These are phyloP conservation scores for Pseudomyrmex pallidus DNA, from an alignment of 1,140 invertebrate species.

Conservation along the genomic window DNA sequence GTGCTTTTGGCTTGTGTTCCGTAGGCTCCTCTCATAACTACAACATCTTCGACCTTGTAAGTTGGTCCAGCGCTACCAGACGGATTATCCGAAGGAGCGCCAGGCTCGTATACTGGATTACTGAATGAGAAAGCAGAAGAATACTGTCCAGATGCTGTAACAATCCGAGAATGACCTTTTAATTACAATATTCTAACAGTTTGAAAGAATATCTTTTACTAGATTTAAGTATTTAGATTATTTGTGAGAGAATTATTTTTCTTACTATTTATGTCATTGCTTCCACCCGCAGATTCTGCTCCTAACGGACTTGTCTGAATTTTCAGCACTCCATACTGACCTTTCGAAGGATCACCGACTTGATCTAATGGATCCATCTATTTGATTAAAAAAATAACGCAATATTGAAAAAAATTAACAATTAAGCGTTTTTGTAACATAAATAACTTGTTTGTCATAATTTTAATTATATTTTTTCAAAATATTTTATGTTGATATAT, in stretches of 20 bases:
- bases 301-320: constrained; percentile 85
- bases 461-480: background rate
- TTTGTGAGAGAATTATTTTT: background rate
- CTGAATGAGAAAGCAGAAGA: constrained; percentile 89
- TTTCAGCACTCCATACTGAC: constrained; percentile 87
- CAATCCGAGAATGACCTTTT: background rate
- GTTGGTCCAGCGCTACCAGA: constrained; percentile 86
- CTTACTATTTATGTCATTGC: constrained; percentile 77
- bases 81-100: constrained; percentile 84
- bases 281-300: constrained; percentile 79
- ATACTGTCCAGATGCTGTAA: constrained; percentile 82
- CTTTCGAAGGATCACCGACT: constrained; percentile 82
- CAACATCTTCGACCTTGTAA: constrained; percentile 93
- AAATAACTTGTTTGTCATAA: constrained; percentile 33
- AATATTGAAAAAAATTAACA: background rate
- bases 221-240: too few relatives aligned
- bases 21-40: constrained; percentile 87
- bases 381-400: background rate
- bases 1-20: constrained; percentile 83
- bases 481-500: background rate
- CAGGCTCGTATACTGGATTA: constrained; percentile 92
- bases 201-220: background rate
- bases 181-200: background rate
- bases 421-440: background rate
- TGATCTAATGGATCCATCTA: constrained; percentile 87